These are phyloP conservation scores for Mesembrinibis cayennensis DNA, from an alignment of 2,113 vertebrate species.

Conservation along the genomic window DNA sequence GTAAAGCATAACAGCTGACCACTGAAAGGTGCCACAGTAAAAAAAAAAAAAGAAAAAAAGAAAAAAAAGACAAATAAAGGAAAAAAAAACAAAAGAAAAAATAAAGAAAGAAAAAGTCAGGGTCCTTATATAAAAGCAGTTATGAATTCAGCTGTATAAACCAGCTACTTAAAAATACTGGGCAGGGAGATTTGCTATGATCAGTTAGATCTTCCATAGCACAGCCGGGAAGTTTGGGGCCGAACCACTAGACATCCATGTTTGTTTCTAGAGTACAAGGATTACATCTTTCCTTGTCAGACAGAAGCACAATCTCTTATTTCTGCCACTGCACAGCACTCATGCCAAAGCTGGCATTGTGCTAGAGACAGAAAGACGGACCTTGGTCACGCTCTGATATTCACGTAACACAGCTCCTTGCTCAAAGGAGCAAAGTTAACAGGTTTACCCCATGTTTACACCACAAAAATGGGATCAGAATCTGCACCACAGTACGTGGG, in stretches of 20 bases:
- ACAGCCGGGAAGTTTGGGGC: not conserved
- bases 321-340: not conserved
- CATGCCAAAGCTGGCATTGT: not conserved
- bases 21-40: not conserved
- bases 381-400: not conserved
- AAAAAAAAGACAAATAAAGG: not conserved
- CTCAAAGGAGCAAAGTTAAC: not conserved
- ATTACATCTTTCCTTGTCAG: not conserved
- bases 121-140: not conserved
- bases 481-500: not conserved
- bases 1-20: not conserved
- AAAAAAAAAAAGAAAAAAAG: not conserved
- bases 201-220: not conserved
- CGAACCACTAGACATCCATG: not conserved
- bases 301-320: not conserved
- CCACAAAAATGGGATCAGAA: not conserved
- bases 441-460: not conserved
- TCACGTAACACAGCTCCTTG: not conserved
- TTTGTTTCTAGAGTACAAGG: not conserved
- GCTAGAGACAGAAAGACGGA: not conserved
- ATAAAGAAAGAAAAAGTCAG: not conserved
- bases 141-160: not conserved
- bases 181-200: not conserved
- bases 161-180: not conserved
- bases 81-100: not conserved